Evolutionary conservation across 2,113 vertebrate genomes (phyloP), one percentile per base, ranked within the genome.

Genomic region (Chlorodrepanis virens): DNA sequence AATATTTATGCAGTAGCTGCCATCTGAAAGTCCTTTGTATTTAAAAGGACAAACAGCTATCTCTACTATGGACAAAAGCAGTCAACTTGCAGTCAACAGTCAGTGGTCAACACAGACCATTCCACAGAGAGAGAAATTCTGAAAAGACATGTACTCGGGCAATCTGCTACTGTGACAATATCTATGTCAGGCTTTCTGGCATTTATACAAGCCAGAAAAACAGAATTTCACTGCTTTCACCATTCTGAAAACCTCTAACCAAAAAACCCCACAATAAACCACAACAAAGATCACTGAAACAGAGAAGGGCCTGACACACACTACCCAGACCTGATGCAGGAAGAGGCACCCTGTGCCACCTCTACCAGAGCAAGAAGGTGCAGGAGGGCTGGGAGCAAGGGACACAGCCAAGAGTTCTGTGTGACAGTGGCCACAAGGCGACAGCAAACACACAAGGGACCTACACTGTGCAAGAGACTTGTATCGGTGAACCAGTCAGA

Each of bases 391-490:
- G 57, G 63, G 39, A 87, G n/a, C 39, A 69, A 53, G 0, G 1
- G 60, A 20, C 44, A 45, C 31, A 76, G 80, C 14, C 42, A 40
- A 21, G 60, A 70, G 53, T 6, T 90, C 40, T 67, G 61, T 2
- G 4, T 53, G 69, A 63, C 76, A 93, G 60, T 0, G 31, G 47
- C 83, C 86, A 96, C 89, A 83, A 95, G 87, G 94, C 60, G 24
- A 94, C 71, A 96, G 90, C 86, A 93, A 88, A 92, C 37, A 44
- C 85, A 67, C 59, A 54, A 65, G 29, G 23, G 39, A 90, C 53
- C 28, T 37, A 27, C 33, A 14, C 0, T 0, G 49, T 1, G 1
- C 35, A 39, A 45, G 57, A 67, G 9, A 77, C 16, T 71, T 1
- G 0, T 14, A 70, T 19, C 27, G 40, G 14, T 0, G 16, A 74